phyloP scores from a whole-genome alignment of 2,113 vertebrate species.

The Taxidea taxus region DNA sequence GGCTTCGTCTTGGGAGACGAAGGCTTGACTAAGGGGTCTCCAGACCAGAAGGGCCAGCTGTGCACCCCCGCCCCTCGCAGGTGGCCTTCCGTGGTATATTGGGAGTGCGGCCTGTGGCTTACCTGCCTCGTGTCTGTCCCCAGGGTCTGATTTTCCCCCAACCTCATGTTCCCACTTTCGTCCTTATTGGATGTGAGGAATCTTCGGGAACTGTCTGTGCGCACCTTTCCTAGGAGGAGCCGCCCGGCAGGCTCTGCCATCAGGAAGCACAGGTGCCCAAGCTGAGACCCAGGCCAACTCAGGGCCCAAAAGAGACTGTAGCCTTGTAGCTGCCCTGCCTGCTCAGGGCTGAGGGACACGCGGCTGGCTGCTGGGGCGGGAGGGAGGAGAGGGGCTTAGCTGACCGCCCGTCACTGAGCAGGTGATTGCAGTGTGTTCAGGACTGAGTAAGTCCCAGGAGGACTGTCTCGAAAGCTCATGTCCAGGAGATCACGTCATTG shows the following conservation, averaged over 20 bases:
- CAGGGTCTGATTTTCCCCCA: background rate
- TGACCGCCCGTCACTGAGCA: background rate
- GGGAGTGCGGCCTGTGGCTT: background rate
- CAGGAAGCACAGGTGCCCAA: background rate
- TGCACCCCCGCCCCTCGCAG: background rate
- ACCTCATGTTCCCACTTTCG: background rate
- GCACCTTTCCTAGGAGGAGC: background rate
- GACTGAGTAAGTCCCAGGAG: no score
- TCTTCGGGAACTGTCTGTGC: background rate
- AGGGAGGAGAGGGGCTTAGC: fast-evolving
- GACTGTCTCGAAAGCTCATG: background rate
- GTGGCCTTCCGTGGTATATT: fast-evolving
- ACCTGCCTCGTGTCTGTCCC: fast-evolving
- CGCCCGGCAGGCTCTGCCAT: background rate
- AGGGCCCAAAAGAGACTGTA: background rate
- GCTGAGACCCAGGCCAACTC: fast-evolving
- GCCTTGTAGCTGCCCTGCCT: background rate
- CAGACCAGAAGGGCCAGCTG: background rate
- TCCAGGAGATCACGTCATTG: no score
- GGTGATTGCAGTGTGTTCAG: background rate
- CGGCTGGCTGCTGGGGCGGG: fast-evolving
- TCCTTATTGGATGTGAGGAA: background rate
- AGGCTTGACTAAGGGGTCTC: background rate
- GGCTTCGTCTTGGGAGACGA: background rate
- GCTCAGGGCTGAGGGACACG: background rate